Conservation (phyloP, 2,888 invertebrate species). For the Amphipoea oculea region DNA sequence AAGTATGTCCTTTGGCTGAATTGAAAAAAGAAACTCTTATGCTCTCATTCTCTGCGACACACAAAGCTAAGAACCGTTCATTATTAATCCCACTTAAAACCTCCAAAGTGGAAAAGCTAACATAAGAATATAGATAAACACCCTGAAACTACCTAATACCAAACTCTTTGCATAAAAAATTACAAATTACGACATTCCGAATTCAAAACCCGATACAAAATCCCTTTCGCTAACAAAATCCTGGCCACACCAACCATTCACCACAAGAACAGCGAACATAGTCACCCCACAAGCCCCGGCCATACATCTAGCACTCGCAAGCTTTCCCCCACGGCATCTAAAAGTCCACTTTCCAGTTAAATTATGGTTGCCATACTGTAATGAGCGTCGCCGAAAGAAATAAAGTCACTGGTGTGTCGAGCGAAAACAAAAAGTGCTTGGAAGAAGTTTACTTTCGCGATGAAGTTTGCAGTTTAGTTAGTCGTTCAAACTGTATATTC, state of each 20-base stretch:
- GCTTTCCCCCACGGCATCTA: conserved; percentile 64
- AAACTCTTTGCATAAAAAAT: background rate
- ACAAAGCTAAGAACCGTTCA: background rate
- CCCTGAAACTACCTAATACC: background rate
- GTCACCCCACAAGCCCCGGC: conserved; percentile 56
- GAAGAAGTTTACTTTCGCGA: conserved; percentile 71
- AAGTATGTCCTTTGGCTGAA: background rate
- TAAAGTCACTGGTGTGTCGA: conserved; percentile 69
- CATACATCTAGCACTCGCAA: conserved; percentile 57
- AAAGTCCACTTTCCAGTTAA: conserved; percentile 65
- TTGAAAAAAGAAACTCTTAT: background rate
- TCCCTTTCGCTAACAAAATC: background rate
- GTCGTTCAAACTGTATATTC: background rate
- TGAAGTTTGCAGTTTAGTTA: conserved; percentile 1
- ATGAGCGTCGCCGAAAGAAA: conserved; percentile 81
- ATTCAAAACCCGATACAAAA: background rate
- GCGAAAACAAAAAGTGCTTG: conserved; percentile 71
- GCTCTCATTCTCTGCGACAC: background rate
- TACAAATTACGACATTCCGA: background rate
- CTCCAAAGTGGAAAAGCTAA: background rate
- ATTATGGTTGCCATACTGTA: conserved; percentile 72
- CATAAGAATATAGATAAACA: background rate
- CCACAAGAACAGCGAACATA: conserved; percentile 34
- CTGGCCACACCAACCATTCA: background rate
- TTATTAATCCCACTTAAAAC: background rate